Percentiles rank a stretch among this genome's conserved stretches.
These are phyloP conservation scores for Rhizomys pruinosus DNA, from an alignment of 2,113 vertebrate species.

Conservation along the genomic window DNA sequence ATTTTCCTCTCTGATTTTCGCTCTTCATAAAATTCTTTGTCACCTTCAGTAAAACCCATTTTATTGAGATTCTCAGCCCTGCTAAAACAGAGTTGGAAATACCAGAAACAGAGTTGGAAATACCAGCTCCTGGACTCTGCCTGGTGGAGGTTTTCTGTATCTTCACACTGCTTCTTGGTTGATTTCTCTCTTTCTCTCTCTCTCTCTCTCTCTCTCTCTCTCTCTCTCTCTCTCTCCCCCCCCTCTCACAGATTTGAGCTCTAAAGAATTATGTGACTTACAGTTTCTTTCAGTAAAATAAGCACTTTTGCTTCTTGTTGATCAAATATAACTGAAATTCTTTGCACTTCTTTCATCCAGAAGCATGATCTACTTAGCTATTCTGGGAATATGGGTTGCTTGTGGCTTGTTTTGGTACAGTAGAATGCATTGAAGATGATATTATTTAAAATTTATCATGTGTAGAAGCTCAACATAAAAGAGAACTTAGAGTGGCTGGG, in stretches of 20 bases:
- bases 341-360: not conserved
- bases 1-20: not conserved
- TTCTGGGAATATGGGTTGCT: not conserved
- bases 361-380: not conserved
- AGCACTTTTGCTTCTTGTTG: not conserved
- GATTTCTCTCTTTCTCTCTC: not conserved
- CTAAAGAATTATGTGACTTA: not conserved
- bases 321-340: not conserved
- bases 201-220: not conserved
- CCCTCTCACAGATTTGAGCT: too few relatives aligned
- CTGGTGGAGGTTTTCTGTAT: not conserved
- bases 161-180: not conserved
- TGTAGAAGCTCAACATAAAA: not conserved
- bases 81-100: not conserved
- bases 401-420: not conserved
- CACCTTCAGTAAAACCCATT: not conserved
- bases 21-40: not conserved
- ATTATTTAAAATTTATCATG: not conserved
- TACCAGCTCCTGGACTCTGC: not conserved
- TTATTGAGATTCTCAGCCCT: not conserved
- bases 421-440: not conserved
- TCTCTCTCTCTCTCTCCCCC: not conserved
- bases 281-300: not conserved
- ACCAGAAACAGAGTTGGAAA: rapidly evolving
- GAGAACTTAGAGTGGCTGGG: not conserved